A percentile compares a stretch with the other conserved stretches of the same genome.
Evolutionary conservation across 2,113 vertebrate genomes (phyloP).

Genomic region (Butastur rufipennis): DNA sequence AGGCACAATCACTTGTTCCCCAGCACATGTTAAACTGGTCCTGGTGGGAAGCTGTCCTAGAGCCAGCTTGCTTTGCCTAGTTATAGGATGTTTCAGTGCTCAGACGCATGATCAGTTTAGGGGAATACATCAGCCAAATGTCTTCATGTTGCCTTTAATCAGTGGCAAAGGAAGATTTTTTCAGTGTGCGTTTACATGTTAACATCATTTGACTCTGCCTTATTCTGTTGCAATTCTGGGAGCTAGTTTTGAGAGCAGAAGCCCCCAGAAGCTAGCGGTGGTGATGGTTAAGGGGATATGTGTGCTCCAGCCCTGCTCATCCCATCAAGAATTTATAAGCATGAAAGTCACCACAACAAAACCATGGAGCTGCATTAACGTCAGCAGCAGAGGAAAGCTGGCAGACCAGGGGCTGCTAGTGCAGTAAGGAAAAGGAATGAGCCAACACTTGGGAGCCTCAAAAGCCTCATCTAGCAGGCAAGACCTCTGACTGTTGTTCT

Average conservation of each 20-base stretch:
- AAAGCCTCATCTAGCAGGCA: neutral
- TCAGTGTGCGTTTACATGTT: neutral
- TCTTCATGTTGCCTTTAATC: neutral
- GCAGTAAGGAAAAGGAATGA: neutral
- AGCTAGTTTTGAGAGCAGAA: neutral
- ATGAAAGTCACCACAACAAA: fast-evolving
- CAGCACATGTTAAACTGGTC: neutral
- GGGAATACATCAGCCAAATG: neutral
- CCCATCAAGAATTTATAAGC: neutral
- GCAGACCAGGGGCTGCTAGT: neutral
- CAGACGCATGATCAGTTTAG: neutral
- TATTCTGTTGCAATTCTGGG: neutral
- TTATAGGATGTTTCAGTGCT: neutral
- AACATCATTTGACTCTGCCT: neutral
- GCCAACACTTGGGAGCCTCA: neutral
- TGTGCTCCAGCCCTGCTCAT: neutral
- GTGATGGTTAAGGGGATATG: neutral
- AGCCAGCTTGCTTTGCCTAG: neutral
- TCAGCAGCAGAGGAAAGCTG: neutral
- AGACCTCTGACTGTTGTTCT: neutral
- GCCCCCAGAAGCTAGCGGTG: neutral
- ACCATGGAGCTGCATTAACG: neutral
- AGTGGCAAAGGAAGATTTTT: neutral
- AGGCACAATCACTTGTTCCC: neutral
- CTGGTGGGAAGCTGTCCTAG: neutral